phyloP scores from a whole-genome alignment of 2,797 vertebrate species.

The Cirrhinus molitorella region DNA sequence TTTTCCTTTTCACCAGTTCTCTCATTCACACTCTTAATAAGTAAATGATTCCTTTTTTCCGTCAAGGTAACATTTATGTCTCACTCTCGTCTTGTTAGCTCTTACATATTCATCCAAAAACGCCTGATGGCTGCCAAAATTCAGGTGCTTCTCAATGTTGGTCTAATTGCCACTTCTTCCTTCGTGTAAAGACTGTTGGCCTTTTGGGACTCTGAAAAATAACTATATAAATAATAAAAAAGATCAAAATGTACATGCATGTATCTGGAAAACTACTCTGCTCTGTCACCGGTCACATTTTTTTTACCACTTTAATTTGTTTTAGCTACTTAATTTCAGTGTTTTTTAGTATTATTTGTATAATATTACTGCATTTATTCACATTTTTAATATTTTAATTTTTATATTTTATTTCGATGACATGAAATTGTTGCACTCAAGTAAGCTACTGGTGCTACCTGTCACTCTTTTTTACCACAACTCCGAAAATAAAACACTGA shows the following conservation, averaged over 20 bases:
- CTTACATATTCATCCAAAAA: constrained; percentile 19
- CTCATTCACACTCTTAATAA: constrained; percentile 28
- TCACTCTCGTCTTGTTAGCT: constrained; percentile 28
- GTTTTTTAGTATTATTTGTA: not conserved
- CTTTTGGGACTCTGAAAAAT: constrained; percentile 8
- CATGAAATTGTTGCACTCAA: too few species aligned
- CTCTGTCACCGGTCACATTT: not conserved
- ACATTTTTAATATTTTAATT: too few species aligned
- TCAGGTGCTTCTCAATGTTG: not conserved
- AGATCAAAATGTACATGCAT: not conserved
- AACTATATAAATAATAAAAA: not conserved
- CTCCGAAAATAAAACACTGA: too few species aligned
- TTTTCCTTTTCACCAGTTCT: not conserved
- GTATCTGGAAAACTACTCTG: not conserved
- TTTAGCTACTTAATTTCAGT: not conserved
- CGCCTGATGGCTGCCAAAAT: constrained; percentile 9
- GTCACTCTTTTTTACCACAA: too few species aligned
- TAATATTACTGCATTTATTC: too few species aligned
- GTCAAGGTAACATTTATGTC: constrained; percentile 21
- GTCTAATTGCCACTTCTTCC: not conserved
- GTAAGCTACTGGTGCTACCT: too few species aligned
- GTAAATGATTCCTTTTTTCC: constrained; percentile 10
- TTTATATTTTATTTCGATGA: too few species aligned
- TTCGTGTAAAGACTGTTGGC: constrained; percentile 8
- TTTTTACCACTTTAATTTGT: not conserved